Evolutionary conservation across 1,140 invertebrate species (phyloP), one percentile per base, ranked within the genome.

Genomic region (Lepidotrigona ventralis): DNA sequence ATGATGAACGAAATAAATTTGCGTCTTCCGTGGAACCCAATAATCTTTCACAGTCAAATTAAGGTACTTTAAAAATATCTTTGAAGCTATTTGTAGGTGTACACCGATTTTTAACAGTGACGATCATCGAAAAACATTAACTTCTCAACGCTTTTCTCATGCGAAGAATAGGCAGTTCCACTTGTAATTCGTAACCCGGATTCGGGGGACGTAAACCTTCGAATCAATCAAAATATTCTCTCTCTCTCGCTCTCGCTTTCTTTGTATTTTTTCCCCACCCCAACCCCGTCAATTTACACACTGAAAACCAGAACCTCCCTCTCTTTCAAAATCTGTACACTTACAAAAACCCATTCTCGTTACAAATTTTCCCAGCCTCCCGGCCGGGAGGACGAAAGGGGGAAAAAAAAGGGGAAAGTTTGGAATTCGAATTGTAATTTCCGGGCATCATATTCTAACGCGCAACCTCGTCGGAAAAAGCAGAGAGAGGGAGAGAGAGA

Each of bases 341-440:
- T 75, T 75, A 60, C 23, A 21, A 17, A 46, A 51, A 51, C 23
- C 69, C 69, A 39, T 26, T 17, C 69, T 71, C 39, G 69, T 71
- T 71, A 53, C 39, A 11, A 51, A 53, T 71, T 71, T 71, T 71
- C 26, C 69, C 69, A 23, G 17, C 12, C 8, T 53, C 14, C n/a
- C 17, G 8, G 6, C 6, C 17, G 58, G 58, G 12, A 11, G n/a
- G 14, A 26, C n/a, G 8, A 33, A 12, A 17, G 19, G 9, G 12
- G 8, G 39, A n/a, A 69, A 23, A n/a, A n/a, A 15, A 8, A n/a
- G n/a, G 23, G 21, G 17, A 70, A 70, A 46, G 15, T 17, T 12
- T 75, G 56, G 23, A 75, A 60, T 75, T 75, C 73, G 21, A 58
- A 60, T 75, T 75, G 54, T 39, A 75, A 75, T 75, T 60, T 75